phyloP scores from a whole-genome alignment of 2,113 vertebrate species.

The Halcyon senegalensis region DNA sequence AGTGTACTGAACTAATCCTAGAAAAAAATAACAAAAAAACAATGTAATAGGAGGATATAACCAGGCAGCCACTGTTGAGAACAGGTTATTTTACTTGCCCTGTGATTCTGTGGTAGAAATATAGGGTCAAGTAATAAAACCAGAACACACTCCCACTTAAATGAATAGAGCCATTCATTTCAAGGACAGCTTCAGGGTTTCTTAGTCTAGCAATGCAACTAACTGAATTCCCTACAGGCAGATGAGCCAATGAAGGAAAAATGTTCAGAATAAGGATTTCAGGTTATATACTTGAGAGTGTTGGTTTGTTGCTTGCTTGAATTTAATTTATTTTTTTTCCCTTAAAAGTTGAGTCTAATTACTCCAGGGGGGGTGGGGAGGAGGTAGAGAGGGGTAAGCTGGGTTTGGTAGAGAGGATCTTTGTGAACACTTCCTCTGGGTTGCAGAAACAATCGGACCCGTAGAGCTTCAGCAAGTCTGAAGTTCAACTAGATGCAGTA shows the following conservation, averaged over 20 bases:
- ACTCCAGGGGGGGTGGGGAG: background rate
- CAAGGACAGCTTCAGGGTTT: constrained; percentile 44
- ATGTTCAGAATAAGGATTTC: constrained; percentile 14
- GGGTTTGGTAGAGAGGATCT: background rate
- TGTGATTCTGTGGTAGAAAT: constrained; percentile 52
- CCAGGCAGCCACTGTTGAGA: constrained; percentile 6
- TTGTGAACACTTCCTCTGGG: background rate
- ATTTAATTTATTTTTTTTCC: no score
- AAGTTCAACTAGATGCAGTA: background rate
- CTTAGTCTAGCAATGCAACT: constrained; percentile 17
- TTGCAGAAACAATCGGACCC: background rate
- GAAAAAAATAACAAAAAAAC: constrained; percentile 26
- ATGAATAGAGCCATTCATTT: constrained; percentile 67
- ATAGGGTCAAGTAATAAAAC: constrained; percentile 55
- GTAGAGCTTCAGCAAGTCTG: background rate
- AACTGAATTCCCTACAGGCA: constrained; percentile 57
- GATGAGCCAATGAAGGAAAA: constrained; percentile 29
- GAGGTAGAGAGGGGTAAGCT: background rate
- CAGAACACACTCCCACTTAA: constrained; percentile 55
- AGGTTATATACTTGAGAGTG: background rate
- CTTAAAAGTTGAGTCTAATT: background rate
- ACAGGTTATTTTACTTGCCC: constrained; percentile 44
- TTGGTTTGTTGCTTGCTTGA: background rate
- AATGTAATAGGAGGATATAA: background rate
- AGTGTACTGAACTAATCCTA: background rate